Conservation (phyloP, 2,113 vertebrate genomes). For the Potamarius usumacintae region DNA sequence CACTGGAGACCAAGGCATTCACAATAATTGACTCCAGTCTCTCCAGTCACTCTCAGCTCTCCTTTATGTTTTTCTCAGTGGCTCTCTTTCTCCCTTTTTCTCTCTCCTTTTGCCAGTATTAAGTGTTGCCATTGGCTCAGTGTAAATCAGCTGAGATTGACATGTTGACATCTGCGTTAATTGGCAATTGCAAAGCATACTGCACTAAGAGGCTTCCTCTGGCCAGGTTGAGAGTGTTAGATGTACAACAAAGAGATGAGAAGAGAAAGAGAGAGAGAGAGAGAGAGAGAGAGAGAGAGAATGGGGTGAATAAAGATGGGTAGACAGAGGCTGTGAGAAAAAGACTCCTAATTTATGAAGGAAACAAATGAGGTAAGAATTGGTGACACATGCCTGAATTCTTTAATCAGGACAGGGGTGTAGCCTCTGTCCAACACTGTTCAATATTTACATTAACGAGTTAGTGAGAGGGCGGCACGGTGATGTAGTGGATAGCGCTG, state of each 20-base stretch:
- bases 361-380: not conserved
- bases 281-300: not conserved
- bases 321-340: not conserved
- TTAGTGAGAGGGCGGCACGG: not conserved
- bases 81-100: not conserved
- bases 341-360: not conserved
- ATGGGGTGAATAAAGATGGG: slow-evolving; percentile 17
- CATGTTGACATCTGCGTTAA: slow-evolving; percentile 70
- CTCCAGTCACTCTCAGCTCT: slow-evolving; percentile 7
- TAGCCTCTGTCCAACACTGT: not conserved
- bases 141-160: slow-evolving; percentile 69
- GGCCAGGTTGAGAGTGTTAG: slow-evolving; percentile 16
- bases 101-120: slow-evolving; percentile 37
- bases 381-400: not conserved
- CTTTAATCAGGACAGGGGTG: not conserved
- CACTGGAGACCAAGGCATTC: slow-evolving; percentile 56
- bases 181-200: slow-evolving; percentile 65
- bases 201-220: slow-evolving; percentile 55
- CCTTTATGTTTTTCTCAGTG: slow-evolving; percentile 14
- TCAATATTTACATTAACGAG: not conserved
- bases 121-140: slow-evolving; percentile 64
- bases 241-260: slow-evolving; percentile 15
- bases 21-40: slow-evolving; percentile 61
- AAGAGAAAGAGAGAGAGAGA: slow-evolving; percentile 23
- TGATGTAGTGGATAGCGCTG: no score